phyloP scores from a whole-genome alignment of 2,113 vertebrate species.

The Callipepla californica region DNA sequence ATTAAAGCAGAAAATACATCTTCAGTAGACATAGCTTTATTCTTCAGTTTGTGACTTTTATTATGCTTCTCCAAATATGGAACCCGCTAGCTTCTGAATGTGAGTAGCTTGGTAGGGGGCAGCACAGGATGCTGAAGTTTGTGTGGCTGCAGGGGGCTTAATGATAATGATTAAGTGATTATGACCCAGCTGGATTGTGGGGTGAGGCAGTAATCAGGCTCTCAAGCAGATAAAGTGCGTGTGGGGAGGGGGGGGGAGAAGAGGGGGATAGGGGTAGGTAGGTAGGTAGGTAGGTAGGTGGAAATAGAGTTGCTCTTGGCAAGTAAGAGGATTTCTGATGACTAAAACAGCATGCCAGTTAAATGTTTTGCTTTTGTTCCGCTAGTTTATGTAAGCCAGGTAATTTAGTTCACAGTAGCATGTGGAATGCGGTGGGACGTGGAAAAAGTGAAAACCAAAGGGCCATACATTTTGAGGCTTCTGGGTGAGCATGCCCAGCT shows the following conservation, averaged over 20 bases:
- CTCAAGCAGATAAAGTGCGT: conserved; percentile 8
- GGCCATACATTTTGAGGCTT: background rate
- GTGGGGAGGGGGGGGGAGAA: no score
- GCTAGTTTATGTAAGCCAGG: conserved; percentile 49
- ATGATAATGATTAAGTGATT: conserved; percentile 62
- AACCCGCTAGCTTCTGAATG: conserved; percentile 57
- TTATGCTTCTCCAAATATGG: conserved; percentile 50
- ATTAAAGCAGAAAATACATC: background rate
- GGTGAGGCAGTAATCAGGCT: conserved; percentile 52
- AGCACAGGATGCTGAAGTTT: conserved; percentile 41
- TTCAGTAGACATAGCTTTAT: background rate
- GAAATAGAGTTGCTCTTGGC: conserved; percentile 32
- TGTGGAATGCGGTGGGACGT: conserved; percentile 12
- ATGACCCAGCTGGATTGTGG: conserved; percentile 57
- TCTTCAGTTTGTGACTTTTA: conserved; percentile 57
- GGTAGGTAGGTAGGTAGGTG: background rate
- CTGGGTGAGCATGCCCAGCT: background rate
- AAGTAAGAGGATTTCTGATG: conserved; percentile 60
- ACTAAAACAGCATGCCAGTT: conserved; percentile 45
- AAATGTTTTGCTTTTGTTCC: conserved; percentile 57
- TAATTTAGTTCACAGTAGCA: conserved; percentile 55
- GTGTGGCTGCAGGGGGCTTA: conserved; percentile 32
- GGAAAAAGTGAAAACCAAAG: background rate
- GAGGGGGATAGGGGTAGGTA: no score
- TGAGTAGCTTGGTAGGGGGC: conserved; percentile 36